Conservation (phyloP, 2,888 invertebrate species). For the Pammene aurita region DNA sequence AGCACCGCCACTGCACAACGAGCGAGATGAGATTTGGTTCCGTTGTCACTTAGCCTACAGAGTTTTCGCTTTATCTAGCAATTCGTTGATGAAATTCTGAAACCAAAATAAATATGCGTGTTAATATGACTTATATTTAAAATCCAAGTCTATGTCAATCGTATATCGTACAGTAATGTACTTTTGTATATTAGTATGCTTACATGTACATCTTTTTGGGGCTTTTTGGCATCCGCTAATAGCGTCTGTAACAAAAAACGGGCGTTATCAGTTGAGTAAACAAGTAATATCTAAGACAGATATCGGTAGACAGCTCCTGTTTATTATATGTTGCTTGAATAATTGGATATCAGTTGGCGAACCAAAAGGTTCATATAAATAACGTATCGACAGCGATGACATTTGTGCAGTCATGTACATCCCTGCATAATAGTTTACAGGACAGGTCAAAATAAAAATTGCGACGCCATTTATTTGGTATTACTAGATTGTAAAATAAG, state of each 20-base stretch:
- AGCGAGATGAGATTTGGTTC: conserved; percentile 55
- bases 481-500: too few relatives aligned
- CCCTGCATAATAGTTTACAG: too few relatives aligned
- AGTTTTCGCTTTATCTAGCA: conserved; percentile 94
- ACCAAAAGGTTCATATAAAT: too few relatives aligned
- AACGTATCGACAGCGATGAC: too few relatives aligned
- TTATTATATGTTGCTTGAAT: background rate
- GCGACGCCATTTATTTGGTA: too few relatives aligned
- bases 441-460: too few relatives aligned
- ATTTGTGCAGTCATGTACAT: too few relatives aligned
- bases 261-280: background rate
- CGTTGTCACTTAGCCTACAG: conserved; percentile 80
- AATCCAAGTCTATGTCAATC: background rate
- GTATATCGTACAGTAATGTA: too few relatives aligned
- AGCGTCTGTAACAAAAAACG: conserved; percentile 85
- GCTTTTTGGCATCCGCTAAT: conserved; percentile 92
- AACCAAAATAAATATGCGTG: conserved; percentile 56
- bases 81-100: conserved; percentile 95
- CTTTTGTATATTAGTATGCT: conserved; percentile 58
- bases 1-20: conserved; percentile 13
- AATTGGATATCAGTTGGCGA: too few relatives aligned
- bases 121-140: background rate
- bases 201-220: conserved; percentile 93
- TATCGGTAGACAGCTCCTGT: too few relatives aligned
- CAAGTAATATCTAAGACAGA: too few relatives aligned